Evolutionary conservation across 2,888 invertebrate genomes (phyloP).

Genomic region (Drosophila prolongata): DNA sequence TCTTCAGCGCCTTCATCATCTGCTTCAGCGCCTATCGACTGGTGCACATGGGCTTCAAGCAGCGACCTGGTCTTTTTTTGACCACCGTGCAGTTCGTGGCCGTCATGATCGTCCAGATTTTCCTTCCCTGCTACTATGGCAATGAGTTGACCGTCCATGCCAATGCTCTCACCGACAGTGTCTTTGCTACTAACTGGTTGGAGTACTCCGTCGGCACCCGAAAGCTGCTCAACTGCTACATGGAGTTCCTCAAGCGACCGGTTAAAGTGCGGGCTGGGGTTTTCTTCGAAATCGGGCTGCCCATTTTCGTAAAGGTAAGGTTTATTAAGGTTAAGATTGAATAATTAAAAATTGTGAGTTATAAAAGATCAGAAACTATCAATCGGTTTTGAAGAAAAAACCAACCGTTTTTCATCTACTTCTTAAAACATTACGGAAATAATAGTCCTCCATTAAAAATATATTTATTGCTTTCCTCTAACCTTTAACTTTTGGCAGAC

Average conservation of each 20-base stretch:
- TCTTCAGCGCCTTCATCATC: constrained; percentile 75
- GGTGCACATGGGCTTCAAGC: constrained; percentile 56
- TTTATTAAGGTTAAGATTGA: background rate
- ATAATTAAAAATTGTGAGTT: too few species aligned
- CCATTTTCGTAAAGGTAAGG: constrained; percentile 78
- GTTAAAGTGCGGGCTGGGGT: constrained; percentile 69
- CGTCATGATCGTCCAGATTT: constrained; percentile 78
- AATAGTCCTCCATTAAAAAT: background rate
- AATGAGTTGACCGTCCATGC: constrained; percentile 76
- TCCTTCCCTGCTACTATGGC: constrained; percentile 80
- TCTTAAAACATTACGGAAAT: background rate
- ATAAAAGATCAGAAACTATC: too few species aligned
- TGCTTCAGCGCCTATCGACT: constrained; percentile 78
- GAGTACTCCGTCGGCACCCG: constrained; percentile 60
- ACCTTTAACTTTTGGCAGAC: constrained; percentile 50
- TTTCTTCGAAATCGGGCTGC: constrained; percentile 77
- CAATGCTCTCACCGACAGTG: constrained; percentile 57
- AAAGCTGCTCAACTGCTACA: constrained; percentile 69
- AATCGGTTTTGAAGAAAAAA: too few species aligned
- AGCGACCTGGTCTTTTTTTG: constrained; percentile 55
- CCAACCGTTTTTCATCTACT: background rate
- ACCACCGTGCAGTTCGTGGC: constrained; percentile 63
- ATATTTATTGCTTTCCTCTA: background rate
- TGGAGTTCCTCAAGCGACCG: constrained; percentile 77
- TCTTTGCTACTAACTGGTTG: constrained; percentile 78